These are phyloP conservation scores for Petrolisthes manimaculis DNA, from an alignment of 2,888 invertebrate species.

Conservation along the genomic window DNA sequence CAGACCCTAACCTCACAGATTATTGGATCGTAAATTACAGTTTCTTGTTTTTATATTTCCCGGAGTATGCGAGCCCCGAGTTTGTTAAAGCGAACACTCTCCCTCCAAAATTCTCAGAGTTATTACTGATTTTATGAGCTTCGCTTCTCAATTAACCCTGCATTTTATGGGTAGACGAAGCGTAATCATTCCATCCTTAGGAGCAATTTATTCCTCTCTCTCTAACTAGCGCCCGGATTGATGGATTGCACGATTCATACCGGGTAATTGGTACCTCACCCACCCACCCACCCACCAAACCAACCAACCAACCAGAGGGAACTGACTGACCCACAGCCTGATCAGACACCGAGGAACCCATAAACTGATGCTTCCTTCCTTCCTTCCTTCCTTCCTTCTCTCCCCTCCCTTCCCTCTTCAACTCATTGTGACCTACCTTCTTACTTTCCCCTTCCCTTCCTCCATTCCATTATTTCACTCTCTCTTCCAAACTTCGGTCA, in stretches of 20 bases:
- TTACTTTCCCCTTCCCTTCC: not conserved
- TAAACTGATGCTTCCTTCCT: not conserved
- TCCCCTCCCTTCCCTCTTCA: not conserved
- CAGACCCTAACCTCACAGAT: too few relatives aligned
- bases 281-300: not conserved
- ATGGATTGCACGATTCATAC: slow-evolving; percentile 42
- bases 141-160: slow-evolving; percentile 45
- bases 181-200: slow-evolving; percentile 39
- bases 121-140: slow-evolving; percentile 25
- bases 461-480: not conserved
- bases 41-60: too few relatives aligned
- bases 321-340: too few relatives aligned
- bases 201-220: slow-evolving; percentile 48
- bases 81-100: not conserved
- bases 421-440: not conserved
- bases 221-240: slow-evolving; percentile 34
- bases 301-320: not conserved
- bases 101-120: not conserved
- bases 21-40: too few relatives aligned
- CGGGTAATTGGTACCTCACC: not conserved
- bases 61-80: too few relatives aligned
- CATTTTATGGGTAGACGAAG: slow-evolving; percentile 41
- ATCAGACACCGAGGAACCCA: too few relatives aligned
- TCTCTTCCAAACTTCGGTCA: not conserved
- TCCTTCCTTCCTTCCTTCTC: not conserved